Evolutionary conservation across 1,140 invertebrate genomes (phyloP), one percentile per base, ranked within the genome.

Genomic region (Drosophila ambigua): DNA sequence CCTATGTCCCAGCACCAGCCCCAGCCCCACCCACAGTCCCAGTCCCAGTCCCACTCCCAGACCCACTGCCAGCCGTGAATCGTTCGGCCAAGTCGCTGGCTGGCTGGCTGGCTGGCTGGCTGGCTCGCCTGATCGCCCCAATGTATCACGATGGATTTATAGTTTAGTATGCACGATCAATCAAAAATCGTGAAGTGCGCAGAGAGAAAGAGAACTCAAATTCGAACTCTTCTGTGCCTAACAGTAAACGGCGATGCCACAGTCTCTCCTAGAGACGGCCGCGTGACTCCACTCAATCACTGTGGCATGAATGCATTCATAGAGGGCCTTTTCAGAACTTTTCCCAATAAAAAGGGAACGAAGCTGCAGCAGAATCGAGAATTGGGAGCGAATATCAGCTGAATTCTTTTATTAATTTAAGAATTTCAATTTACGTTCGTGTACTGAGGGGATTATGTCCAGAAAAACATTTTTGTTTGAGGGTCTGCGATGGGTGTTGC

Each of bases 101-200:
- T 31, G 61, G 20, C 20, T 20, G 20, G n/a, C n/a, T n/a, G n/a
- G 58, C 55, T 68, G 16, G 20, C 20, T 20, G 20, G 20, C 20
- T 20, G 79, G 72, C 79, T 87, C 73, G 79, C 90, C 90, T 91
- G 90, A 91, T 91, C 90, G 90, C 90, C 90, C 59, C 84, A 91
- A 91, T 91, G 90, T 91, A 91, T 91, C 90, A 91, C 90, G 90
- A 91, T 91, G 90, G 81, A 91, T 91, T 91, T 91, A 90, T 90
- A 91, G 90, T 91, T 91, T 91, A 91, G 79, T 90, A 91, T 91
- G 90, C 90, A 91, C 90, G 90, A 91, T 91, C 90, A 91, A 91
- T 91, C 90, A 91, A 91, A 91, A 91, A 91, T 88, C 88, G 90
- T 91, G 90, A 91, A 90, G 73, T 71, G 68, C 72, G 76, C 76